Conservation (phyloP, 1,140 invertebrate genomes). For the Pomacea maculata region DNA sequence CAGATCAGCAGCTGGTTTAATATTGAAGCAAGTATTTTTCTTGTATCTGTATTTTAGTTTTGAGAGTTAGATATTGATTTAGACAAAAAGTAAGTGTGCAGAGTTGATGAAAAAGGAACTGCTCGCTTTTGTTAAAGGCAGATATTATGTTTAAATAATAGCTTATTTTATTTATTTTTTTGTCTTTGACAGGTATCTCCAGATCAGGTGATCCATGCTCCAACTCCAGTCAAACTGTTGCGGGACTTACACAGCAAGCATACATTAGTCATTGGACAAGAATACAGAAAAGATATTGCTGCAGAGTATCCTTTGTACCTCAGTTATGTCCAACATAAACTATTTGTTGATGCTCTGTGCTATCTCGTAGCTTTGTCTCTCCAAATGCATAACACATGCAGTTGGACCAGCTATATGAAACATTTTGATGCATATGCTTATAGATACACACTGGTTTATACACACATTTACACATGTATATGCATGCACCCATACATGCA, state of each 20-base stretch:
- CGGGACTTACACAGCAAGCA: constrained; percentile 59
- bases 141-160: no score
- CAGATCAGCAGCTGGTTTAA: constrained; percentile 74
- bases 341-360: no score
- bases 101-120: no score
- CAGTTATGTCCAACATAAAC: neutral
- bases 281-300: constrained; percentile 72
- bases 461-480: neutral
- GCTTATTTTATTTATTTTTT: neutral
- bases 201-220: constrained; percentile 63
- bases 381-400: no score
- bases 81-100: no score
- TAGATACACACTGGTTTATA: no score
- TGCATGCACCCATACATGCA: neutral
- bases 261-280: constrained; percentile 64
- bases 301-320: constrained; percentile 60
- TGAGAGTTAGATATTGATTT: no score
- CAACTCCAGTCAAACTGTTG: constrained; percentile 60
- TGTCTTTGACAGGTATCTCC: constrained; percentile 49
- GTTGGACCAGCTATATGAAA: no score
- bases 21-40: constrained; percentile 66
- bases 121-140: no score
- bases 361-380: no score
- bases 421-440: no score
- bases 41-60: constrained; percentile 3